Conservation (phyloP, 2,113 vertebrate species). For the Amphiprion percula region DNA sequence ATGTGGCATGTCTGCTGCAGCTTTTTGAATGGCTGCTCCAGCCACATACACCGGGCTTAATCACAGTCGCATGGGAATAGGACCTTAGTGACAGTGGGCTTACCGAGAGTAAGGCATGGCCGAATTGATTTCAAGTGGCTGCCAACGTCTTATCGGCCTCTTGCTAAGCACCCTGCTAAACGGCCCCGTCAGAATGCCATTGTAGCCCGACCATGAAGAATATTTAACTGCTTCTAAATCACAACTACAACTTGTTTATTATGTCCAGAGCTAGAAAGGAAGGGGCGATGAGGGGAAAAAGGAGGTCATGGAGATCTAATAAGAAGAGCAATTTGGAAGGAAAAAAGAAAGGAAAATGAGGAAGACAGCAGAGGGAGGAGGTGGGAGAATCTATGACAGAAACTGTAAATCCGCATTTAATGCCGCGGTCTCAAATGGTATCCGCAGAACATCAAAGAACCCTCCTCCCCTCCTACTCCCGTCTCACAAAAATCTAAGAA, state of each 20-base stretch:
- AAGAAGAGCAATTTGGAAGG: slow-evolving; percentile 27
- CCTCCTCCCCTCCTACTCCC: slow-evolving; percentile 6
- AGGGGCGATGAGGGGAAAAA: slow-evolving; percentile 21
- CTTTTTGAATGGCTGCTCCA: slow-evolving; percentile 48
- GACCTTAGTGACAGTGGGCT: slow-evolving; percentile 36
- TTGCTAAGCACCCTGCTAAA: slow-evolving; percentile 68
- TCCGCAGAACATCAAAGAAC: slow-evolving; percentile 78
- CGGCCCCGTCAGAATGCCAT: slow-evolving; percentile 54
- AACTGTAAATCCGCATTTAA: slow-evolving; percentile 75
- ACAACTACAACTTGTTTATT: slow-evolving; percentile 46
- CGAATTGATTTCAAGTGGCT: slow-evolving; percentile 74
- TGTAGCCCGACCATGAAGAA: slow-evolving; percentile 30
- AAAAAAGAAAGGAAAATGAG: slow-evolving; percentile 51
- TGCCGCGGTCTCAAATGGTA: slow-evolving; percentile 72
- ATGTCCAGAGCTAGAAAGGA: slow-evolving; percentile 19
- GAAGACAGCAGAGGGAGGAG: slow-evolving; percentile 15
- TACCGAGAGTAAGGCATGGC: slow-evolving; percentile 55
- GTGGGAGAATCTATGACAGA: slow-evolving; percentile 59
- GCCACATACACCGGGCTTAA: slow-evolving; percentile 40
- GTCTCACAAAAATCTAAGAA: slow-evolving; percentile 65
- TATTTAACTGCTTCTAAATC: slow-evolving; percentile 54
- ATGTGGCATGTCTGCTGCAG: slow-evolving; percentile 55
- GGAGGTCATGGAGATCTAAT: slow-evolving; percentile 15
- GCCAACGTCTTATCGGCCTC: slow-evolving; percentile 67
- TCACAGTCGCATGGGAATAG: slow-evolving; percentile 47